These are phyloP conservation scores for Balanococcus diminutus DNA, from an alignment of 2,888 invertebrate species.

Conservation along the genomic window DNA sequence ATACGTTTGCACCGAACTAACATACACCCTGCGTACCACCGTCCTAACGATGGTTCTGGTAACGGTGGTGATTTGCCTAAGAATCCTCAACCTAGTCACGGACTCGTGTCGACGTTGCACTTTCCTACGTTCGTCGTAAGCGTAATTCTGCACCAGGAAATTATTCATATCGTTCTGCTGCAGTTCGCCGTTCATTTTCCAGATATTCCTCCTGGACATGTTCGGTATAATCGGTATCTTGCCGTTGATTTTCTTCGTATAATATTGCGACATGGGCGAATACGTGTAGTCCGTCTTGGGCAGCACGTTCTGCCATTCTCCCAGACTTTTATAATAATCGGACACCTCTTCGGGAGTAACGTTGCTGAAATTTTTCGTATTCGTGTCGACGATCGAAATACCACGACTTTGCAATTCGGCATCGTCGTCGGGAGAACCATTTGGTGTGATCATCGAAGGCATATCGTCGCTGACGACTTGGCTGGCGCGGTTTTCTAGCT, in stretches of 20 bases:
- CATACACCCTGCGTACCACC: not conserved
- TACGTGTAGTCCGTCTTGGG: constrained; percentile 93
- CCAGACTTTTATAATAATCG: constrained; percentile 57
- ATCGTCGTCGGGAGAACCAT: not conserved
- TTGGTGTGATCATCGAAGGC: not conserved
- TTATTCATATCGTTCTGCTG: not conserved
- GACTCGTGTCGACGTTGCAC: not conserved
- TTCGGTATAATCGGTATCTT: constrained; percentile 81
- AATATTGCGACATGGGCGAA: constrained; percentile 79
- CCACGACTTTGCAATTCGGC: constrained; percentile 8
- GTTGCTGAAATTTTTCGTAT: constrained; percentile 26
- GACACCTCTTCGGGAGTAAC: constrained; percentile 56
- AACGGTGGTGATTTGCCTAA: not conserved
- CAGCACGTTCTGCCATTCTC: constrained; percentile 69
- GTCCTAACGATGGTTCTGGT: not conserved
- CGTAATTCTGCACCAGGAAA: not conserved
- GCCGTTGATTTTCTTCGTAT: constrained; percentile 64
- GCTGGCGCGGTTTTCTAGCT: not conserved
- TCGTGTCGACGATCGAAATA: constrained; percentile 39
- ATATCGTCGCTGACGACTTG: not conserved
- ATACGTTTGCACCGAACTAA: not conserved
- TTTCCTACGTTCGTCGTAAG: not conserved
- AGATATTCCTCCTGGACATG: constrained; percentile 77
- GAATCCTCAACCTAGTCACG: not conserved
- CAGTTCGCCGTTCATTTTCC: not conserved